Evolutionary conservation across 2,113 vertebrate genomes (phyloP).

Genomic region (Nothobranchius furzeri): DNA sequence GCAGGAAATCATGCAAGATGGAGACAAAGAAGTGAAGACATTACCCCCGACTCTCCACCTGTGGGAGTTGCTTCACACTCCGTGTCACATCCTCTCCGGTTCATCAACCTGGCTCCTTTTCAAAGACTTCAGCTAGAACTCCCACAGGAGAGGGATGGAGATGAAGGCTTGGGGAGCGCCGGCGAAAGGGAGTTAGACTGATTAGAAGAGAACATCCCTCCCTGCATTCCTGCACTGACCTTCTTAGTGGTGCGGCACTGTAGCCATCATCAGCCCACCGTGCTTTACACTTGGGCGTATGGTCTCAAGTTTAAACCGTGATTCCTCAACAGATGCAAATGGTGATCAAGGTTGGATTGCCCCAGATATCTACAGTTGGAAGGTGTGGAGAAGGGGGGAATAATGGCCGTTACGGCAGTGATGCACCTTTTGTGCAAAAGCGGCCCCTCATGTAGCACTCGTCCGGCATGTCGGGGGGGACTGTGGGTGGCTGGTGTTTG

Average conservation of each 20-base stretch:
- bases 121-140: constrained; percentile 40
- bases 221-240: constrained; percentile 68
- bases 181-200: constrained; percentile 51
- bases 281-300: constrained; percentile 42
- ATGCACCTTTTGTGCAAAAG: no score
- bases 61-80: constrained; percentile 61
- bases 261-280: constrained; percentile 63
- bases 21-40: constrained; percentile 16
- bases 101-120: constrained; percentile 68
- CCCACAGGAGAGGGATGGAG: constrained; percentile 42
- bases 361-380: constrained; percentile 47
- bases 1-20: constrained; percentile 56
- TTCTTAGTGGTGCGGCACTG: constrained; percentile 50
- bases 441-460: no score
- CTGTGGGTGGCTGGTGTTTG: no score
- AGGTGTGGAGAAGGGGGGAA: no score
- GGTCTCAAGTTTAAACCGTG: constrained; percentile 39
- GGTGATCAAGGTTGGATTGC: constrained; percentile 43
- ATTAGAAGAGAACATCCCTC: constrained; percentile 64
- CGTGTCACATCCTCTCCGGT: constrained; percentile 66
- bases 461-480: no score
- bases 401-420: no score
- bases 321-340: constrained; percentile 36
- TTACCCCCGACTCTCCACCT: constrained; percentile 41
- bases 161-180: constrained; percentile 62